These are phyloP conservation scores for Pentamera pediparva DNA, from an alignment of 53 echinoderm and acorn worm genomes.

Conservation along the genomic window DNA sequence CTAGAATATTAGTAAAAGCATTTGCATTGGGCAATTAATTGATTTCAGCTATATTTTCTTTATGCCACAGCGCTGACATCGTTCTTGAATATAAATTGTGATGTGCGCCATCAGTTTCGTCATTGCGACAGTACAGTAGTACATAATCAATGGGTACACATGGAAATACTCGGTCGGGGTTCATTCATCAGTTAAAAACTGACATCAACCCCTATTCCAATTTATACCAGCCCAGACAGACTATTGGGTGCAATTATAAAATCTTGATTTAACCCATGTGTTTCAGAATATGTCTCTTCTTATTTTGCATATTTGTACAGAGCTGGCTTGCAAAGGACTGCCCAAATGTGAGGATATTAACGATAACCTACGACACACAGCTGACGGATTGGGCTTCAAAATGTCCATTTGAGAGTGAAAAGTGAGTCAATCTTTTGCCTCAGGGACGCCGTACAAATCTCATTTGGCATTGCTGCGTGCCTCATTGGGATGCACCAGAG, in stretches of 20 bases:
- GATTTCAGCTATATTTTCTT: too few relatives aligned
- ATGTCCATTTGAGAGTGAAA: constrained; percentile 92
- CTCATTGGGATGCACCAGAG: not conserved
- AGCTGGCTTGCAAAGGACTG: constrained; percentile 86
- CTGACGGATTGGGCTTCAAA: constrained; percentile 88
- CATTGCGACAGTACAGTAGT: too few relatives aligned
- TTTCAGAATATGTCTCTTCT: not conserved
- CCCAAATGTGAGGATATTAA: constrained; percentile 75
- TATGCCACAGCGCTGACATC: too few relatives aligned
- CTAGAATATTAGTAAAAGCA: too few relatives aligned
- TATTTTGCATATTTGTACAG: constrained; percentile 40
- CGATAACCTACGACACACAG: constrained; percentile 85
- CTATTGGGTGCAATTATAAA: not conserved
- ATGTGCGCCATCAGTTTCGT: too few relatives aligned
- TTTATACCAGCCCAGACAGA: not conserved
- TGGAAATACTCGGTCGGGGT: not conserved
- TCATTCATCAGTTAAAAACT: not conserved
- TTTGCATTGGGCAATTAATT: too few relatives aligned
- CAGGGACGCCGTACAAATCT: not conserved
- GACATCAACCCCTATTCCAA: not conserved
- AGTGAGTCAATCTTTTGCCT: constrained; percentile 55
- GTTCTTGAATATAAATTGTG: too few relatives aligned
- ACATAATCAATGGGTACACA: too few relatives aligned
- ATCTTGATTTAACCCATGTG: not conserved
- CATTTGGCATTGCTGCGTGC: not conserved